Evolutionary conservation across 1,140 invertebrate species (phyloP).

Genomic region (Heliconius himera): DNA sequence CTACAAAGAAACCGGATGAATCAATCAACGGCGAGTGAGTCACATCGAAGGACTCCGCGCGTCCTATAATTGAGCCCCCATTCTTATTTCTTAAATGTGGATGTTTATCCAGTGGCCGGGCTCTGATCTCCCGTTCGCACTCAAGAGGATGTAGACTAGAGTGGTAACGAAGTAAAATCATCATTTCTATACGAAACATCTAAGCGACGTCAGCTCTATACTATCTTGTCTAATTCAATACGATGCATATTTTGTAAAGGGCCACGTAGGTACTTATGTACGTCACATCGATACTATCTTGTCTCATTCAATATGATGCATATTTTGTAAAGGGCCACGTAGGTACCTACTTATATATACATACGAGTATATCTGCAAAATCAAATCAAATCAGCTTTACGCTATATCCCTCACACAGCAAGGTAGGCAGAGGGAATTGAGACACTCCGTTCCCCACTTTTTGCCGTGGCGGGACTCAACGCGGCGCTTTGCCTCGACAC

Average conservation of each 20-base stretch:
- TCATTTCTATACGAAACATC: constrained; percentile 46
- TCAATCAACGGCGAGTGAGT: constrained; percentile 70
- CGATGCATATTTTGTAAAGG: not conserved
- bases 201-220: constrained; percentile 46
- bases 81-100: constrained; percentile 45
- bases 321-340: no score
- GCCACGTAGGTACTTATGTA: not conserved
- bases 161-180: constrained; percentile 47
- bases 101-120: constrained; percentile 48
- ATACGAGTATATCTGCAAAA: no score
- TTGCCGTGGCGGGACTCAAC: no score
- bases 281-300: no score
- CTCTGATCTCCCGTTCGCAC: constrained; percentile 55
- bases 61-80: constrained; percentile 56
- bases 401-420: no score
- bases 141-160: constrained; percentile 36
- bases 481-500: no score
- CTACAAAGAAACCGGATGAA: constrained; percentile 68
- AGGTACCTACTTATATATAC: no score
- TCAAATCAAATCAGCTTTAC: no score
- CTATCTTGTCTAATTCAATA: constrained; percentile 45
- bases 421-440: no score
- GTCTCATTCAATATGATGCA: no score
- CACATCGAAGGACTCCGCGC: constrained; percentile 50
- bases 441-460: no score